phyloP scores from a whole-genome alignment of 2,888 invertebrate genomes.

The Ypsolopha scabrella region DNA sequence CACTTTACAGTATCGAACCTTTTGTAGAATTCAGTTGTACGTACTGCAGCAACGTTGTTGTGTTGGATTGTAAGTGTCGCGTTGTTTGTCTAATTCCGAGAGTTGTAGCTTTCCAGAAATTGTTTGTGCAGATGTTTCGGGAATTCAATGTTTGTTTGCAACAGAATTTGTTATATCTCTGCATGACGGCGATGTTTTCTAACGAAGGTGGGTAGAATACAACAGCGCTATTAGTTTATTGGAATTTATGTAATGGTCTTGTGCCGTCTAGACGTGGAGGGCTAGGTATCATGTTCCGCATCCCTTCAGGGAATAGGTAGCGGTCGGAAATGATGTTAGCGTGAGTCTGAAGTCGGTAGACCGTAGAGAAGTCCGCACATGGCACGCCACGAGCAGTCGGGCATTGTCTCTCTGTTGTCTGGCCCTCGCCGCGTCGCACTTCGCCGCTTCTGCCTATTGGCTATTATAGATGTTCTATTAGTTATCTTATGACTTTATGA shows the following conservation, averaged over 20 bases:
- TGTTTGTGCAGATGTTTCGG: neutral
- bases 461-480: too few species aligned
- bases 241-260: too few species aligned
- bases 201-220: too few species aligned
- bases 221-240: too few species aligned
- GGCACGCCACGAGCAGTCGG: constrained; percentile 13
- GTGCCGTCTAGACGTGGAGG: constrained; percentile 46
- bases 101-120: neutral
- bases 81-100: too few species aligned
- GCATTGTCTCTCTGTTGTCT: constrained; percentile 32
- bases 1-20: neutral
- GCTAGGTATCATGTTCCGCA: constrained; percentile 25
- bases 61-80: too few species aligned
- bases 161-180: too few species aligned
- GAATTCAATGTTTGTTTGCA: too few species aligned
- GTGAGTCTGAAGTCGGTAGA: constrained; percentile 23
- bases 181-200: too few species aligned
- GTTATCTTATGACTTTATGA: too few species aligned
- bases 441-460: neutral
- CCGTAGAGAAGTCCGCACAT: constrained; percentile 29
- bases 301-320: constrained; percentile 24
- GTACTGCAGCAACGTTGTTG: too few species aligned
- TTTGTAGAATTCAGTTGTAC: too few species aligned
- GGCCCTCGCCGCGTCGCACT: constrained; percentile 7
- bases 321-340: constrained; percentile 56